Base-by-base conservation (phyloP, 2,888 invertebrate genomes). In the Volucella zonaria region DNA sequence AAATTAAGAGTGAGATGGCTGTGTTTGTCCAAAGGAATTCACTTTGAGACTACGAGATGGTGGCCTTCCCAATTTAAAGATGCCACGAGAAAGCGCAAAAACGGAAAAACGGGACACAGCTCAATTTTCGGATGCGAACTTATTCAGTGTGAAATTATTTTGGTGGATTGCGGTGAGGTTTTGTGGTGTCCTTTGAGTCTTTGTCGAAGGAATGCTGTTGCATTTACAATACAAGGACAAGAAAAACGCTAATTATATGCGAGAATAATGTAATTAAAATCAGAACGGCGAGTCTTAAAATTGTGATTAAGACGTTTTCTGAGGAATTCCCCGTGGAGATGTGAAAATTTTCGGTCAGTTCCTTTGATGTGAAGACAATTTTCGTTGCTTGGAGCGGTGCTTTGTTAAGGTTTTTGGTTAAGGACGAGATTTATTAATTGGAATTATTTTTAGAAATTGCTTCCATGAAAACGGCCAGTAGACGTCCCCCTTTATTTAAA, bases 261-360 rank as follows among this genome's bases (percentile, higher is more conserved):
- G 54, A 70, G 56, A 67, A 66, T 79, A 74, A 83, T 83, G 43
- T 78, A 83, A 83, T 83, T 79, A 83, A 83, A 79, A 70, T 54
- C 52, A 58, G 49, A 58, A 64, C 43, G 56, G n/a, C 64, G 62
- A 58, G 40, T 47, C 38, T 47, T 61, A 9, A 43, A 43, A 73
- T 77, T 77, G 54, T 77, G 77, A 77, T 82, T 67, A 77, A 67
- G 66, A 51, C 15, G 59, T 38, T 66, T 70, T 52, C 6, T 42
- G 51, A 51, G 51, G 52, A 14, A 73, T 66, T 4, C 31, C 31
- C 59, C 11, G 10, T 4, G n/a, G 52, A 64, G 18, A 68, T 15
- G 54, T 43, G n/a, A 10, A 11, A 54, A 54, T 62, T 18, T 56
- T 12, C 62, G 54, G 62, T 54, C 31, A 14, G 45, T 45, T 43